Base-by-base conservation (phyloP, 2,888 invertebrate genomes). In the Vandiemenella viatica region DNA sequence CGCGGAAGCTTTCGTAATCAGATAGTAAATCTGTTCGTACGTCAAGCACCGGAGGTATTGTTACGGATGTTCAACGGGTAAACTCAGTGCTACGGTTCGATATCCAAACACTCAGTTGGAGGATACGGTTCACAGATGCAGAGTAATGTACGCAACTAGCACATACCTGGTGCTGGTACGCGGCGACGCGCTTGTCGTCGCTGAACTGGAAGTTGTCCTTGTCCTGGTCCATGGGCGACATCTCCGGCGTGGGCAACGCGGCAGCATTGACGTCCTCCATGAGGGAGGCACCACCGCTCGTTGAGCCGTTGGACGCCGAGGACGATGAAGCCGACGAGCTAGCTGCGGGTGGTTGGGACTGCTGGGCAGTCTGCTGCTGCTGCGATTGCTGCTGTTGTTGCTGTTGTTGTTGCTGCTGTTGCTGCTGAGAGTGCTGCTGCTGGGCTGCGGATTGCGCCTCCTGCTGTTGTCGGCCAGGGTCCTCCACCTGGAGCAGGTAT, bases 161-260 rank as follows among this genome's bases (percentile, higher is more conserved):
- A n/a, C n/a, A n/a, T n/a, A n/a, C n/a, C 5, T 49, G 48, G 7
- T 48, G 37, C 46, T 55, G 53, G 26, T 54, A 50, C 48, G 46
- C 45, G 47, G 52, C 55, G 41, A 53, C 63, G 59, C 70, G 65
- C 57, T 76, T 72, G 48, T 75, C 75, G 49, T 77, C 47, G 50
- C 58, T 64, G 51, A 74, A 73, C 50, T 75, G 55, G 45, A 71
- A 75, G 62, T 74, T 74, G 52, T 79, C 78, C 55, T 77, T 77
- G 56, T 83, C 82, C 56, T 78, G 76, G 59, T 83, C 83, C 58
- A 83, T 71, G 3, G 83, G 84, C n/a, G 83, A 83, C 60, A 84
- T 77, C 57, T 83, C 83, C 0, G 84, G 84, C 0, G 84, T 84
- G 0, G 83, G 81, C 32, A 82, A 65, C 1, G 75, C 73, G 1